Conservation (phyloP, 2,888 invertebrate genomes). For the Girardia tigrina region DNA sequence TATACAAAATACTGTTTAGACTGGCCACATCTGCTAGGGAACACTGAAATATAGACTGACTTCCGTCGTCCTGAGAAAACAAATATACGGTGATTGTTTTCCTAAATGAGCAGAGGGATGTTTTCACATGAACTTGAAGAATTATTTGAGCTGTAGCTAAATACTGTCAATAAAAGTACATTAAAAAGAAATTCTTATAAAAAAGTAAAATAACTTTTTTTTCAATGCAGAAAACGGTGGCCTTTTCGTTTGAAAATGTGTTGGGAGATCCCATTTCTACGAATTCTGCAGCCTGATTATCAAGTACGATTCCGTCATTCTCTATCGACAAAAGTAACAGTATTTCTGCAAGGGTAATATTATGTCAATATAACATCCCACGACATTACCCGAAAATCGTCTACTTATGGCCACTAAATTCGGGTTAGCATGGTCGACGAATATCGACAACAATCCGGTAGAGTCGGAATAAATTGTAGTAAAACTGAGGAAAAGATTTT, state of each 20-base stretch:
- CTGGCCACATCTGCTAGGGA: background rate
- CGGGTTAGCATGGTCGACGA: background rate
- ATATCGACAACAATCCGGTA: conserved; percentile 9
- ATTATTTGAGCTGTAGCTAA: background rate
- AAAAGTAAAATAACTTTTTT: too few relatives aligned
- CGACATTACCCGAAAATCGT: background rate
- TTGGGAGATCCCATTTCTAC: background rate
- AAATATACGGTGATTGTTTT: background rate
- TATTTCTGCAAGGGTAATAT: background rate
- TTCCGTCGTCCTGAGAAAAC: background rate
- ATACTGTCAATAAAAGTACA: background rate
- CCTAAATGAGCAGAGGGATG: background rate
- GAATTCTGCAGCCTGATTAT: background rate
- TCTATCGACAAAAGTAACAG: background rate
- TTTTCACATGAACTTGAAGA: background rate
- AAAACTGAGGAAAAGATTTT: background rate
- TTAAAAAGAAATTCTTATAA: too few relatives aligned
- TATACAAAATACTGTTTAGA: background rate
- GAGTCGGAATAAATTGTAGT: background rate
- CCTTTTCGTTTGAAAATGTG: background rate
- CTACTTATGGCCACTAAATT: background rate
- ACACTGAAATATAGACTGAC: background rate
- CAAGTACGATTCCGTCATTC: background rate
- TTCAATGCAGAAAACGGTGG: too few relatives aligned
- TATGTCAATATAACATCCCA: background rate